These are phyloP conservation scores for Antigone vipio DNA, from an alignment of 2,113 vertebrate genomes.

Conservation along the genomic window DNA sequence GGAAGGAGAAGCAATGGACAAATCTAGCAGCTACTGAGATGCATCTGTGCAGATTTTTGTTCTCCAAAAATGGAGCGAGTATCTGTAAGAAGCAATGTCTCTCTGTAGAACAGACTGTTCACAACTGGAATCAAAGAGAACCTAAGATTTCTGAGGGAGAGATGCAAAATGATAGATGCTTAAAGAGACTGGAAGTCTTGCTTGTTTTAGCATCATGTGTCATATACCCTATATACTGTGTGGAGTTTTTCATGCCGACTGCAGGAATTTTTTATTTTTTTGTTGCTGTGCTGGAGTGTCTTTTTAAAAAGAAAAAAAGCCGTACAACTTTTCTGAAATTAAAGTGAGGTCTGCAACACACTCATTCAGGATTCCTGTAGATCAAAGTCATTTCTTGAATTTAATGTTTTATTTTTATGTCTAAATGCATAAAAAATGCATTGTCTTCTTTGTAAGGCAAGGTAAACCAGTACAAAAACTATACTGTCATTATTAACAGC, in stretches of 20 bases:
- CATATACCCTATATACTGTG: neutral
- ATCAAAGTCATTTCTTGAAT: neutral
- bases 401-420: neutral
- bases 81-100: neutral
- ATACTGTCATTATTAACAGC: neutral
- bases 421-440: neutral
- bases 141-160: neutral
- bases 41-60: rapidly evolving
- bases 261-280: neutral
- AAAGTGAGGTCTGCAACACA: neutral
- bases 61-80: neutral
- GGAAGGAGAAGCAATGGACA: neutral
- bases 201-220: neutral
- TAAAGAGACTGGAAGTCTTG: neutral
- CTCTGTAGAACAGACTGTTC: neutral
- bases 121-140: neutral
- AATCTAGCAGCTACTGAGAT: neutral
- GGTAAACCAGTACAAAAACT: neutral
- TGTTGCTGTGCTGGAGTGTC: neutral
- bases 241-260: neutral
- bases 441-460: neutral
- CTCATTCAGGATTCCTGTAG: neutral
- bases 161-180: neutral
- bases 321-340: neutral
- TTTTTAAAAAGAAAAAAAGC: neutral